Evolutionary conservation across 2,888 invertebrate species (phyloP).

Genomic region (Ophioninae sp.): DNA sequence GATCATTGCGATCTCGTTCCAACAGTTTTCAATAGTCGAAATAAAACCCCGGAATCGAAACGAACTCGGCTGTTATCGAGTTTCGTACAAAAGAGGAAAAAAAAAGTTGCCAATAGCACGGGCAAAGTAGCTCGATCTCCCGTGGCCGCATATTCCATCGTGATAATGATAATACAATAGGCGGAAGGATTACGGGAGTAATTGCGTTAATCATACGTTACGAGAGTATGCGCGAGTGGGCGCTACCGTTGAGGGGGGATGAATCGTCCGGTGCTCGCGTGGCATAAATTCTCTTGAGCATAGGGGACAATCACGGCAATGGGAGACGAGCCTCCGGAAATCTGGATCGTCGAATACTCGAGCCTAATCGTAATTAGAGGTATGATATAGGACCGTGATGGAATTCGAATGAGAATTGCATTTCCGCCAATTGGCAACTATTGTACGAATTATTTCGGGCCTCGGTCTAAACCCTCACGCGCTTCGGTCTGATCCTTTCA

Average conservation of each 20-base stretch:
- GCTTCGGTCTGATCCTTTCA: background rate
- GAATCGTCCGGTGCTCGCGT: background rate
- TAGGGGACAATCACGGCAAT: constrained; percentile 38
- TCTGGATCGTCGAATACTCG: constrained; percentile 50
- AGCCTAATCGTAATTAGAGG: constrained; percentile 59
- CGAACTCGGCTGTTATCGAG: background rate
- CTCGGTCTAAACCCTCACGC: constrained; percentile 36
- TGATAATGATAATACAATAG: background rate
- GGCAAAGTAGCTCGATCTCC: background rate
- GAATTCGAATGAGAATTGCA: constrained; percentile 57
- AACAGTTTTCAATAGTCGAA: background rate
- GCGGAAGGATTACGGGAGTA: background rate
- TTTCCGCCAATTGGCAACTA: constrained; percentile 33
- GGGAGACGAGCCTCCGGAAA: constrained; percentile 51
- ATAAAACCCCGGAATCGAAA: background rate
- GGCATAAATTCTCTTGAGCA: constrained; percentile 53
- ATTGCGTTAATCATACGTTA: constrained; percentile 10
- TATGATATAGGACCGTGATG: constrained; percentile 52
- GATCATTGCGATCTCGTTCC: background rate
- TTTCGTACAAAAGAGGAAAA: background rate
- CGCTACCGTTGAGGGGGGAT: background rate
- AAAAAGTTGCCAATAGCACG: background rate
- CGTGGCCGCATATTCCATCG: background rate
- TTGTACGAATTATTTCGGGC: constrained; percentile 52
- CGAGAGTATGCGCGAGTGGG: background rate